phyloP scores from a whole-genome alignment of 2,888 invertebrate genomes.

The Dolomedes plantarius region DNA sequence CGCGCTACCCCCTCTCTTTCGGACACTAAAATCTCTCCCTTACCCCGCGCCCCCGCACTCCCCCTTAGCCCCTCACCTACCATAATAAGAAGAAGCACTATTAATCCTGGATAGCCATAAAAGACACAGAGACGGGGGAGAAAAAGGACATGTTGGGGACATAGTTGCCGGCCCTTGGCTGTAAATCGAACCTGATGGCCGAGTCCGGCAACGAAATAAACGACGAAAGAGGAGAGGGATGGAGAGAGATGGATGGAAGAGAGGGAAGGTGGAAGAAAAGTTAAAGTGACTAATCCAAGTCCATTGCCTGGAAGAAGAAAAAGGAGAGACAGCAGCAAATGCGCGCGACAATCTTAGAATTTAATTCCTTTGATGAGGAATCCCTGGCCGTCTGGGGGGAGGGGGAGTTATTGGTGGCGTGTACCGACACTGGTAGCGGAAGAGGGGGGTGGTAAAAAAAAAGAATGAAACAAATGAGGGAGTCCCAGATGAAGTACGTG shows the following conservation, averaged over 20 bases:
- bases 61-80: constrained; percentile 39
- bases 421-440: constrained; percentile 5
- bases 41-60: neutral
- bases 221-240: constrained; percentile 18
- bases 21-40: constrained; percentile 26
- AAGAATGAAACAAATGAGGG: constrained; percentile 15
- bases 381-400: neutral
- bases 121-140: constrained; percentile 35
- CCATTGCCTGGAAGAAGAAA: constrained; percentile 31
- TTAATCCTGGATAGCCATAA: constrained; percentile 70
- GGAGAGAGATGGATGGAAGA: constrained; percentile 5
- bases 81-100: constrained; percentile 68
- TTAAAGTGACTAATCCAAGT: constrained; percentile 64
- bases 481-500: constrained; percentile 8
- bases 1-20: neutral
- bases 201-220: constrained; percentile 38
- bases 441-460: neutral
- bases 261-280: constrained; percentile 29
- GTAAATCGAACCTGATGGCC: constrained; percentile 64
- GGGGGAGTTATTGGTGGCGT: neutral
- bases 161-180: constrained; percentile 36
- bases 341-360: constrained; percentile 37
- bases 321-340: neutral
- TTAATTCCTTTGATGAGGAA: constrained; percentile 61
- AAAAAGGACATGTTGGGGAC: constrained; percentile 25